Evolutionary conservation across 2,888 invertebrate species (phyloP).

Genomic region (Limnephilus marmoratus): DNA sequence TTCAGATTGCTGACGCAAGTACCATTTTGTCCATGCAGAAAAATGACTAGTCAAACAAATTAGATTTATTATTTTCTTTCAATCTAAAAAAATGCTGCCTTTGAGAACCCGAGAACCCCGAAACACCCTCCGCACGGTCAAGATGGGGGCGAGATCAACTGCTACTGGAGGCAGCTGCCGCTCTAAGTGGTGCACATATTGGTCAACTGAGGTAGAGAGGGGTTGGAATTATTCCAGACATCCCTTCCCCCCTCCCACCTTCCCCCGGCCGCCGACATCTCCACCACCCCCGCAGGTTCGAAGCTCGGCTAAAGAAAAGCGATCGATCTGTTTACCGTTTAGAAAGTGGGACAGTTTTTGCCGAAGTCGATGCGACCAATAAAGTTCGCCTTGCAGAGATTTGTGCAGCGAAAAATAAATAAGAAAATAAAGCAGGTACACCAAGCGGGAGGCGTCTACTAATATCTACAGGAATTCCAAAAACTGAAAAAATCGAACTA

Average conservation of each 20-base stretch:
- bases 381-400: neutral
- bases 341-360: neutral
- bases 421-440: neutral
- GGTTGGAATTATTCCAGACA: neutral
- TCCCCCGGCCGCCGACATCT: too few relatives aligned
- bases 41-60: neutral
- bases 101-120: neutral
- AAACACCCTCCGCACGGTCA: neutral
- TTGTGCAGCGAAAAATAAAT: neutral
- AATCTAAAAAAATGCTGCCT: neutral
- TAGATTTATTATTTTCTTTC: neutral
- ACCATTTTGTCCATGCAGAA: neutral
- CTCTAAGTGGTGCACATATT: neutral
- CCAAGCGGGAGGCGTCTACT: too few relatives aligned
- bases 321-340: constrained; percentile 2
- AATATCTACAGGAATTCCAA: too few relatives aligned
- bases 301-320: neutral
- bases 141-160: neutral
- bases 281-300: neutral
- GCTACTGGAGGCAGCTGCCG: neutral
- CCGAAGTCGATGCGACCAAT: neutral
- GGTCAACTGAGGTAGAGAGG: neutral
- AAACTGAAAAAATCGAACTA: too few relatives aligned
- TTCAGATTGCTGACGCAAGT: neutral
- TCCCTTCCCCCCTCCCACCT: neutral